Evolutionary conservation across 2,113 vertebrate species (phyloP).

Genomic region (Poeciliopsis prolifica): DNA sequence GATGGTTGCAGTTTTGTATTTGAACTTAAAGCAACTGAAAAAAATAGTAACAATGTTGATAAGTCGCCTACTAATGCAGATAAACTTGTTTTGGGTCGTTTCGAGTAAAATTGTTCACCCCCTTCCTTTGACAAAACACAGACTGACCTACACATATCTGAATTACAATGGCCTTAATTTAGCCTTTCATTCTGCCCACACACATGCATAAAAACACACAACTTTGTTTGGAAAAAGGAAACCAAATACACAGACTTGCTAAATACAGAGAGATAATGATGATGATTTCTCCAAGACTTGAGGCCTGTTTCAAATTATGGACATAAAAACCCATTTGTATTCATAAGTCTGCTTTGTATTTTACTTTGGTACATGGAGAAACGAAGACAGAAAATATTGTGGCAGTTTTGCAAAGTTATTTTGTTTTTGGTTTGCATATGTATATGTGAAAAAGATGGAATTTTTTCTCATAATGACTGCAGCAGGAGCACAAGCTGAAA

Average conservation of each 20-base stretch:
- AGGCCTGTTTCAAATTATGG: background rate
- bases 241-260: background rate
- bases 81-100: constrained; percentile 7
- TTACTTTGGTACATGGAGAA: background rate
- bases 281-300: background rate
- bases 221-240: background rate
- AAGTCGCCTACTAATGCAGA: too few relatives aligned
- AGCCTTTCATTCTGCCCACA: constrained; percentile 9
- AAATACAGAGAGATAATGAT: background rate
- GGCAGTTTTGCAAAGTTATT: background rate
- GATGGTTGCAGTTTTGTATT: too few relatives aligned
- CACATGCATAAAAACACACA: background rate
- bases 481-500: background rate
- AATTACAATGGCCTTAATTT: constrained; percentile 11
- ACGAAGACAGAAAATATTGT: background rate
- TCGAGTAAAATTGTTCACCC: background rate
- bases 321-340: background rate
- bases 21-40: background rate
- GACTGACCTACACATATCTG: constrained; percentile 7
- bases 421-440: background rate
- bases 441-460: background rate
- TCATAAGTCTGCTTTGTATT: background rate
- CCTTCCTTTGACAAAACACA: constrained; percentile 14
- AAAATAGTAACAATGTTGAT: constrained; percentile 13
- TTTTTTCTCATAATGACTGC: background rate